Evolutionary conservation across 2,888 invertebrate genomes (phyloP).

Genomic region (Melieria omissa): DNA sequence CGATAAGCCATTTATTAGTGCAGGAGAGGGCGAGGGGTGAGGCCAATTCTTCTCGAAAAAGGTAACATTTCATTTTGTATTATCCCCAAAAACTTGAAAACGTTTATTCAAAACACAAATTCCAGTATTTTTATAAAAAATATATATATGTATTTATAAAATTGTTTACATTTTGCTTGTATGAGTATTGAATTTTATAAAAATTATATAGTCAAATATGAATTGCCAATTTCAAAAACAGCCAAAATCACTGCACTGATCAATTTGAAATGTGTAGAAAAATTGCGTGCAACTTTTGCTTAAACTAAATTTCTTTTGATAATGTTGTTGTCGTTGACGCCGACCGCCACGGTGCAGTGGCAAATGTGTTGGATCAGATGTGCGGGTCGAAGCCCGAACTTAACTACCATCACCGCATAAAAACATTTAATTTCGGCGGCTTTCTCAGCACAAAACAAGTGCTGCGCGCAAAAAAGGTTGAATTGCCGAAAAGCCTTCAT

Average conservation of each 20-base stretch:
- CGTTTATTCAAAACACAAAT: conserved; percentile 36
- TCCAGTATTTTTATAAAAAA: conserved; percentile 27
- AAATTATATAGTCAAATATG: background rate
- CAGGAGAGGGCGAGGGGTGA: too few relatives aligned
- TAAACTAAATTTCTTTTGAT: background rate
- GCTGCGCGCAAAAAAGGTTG: too few relatives aligned
- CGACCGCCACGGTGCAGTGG: too few relatives aligned
- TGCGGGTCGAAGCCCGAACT: too few relatives aligned
- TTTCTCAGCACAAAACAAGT: too few relatives aligned
- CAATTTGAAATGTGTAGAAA: background rate
- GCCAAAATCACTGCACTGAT: conserved; percentile 18
- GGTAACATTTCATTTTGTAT: conserved; percentile 39
- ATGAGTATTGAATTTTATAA: conserved; percentile 36
- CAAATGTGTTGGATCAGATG: too few relatives aligned
- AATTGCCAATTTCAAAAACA: conserved; percentile 12
- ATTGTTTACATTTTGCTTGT: conserved; percentile 26
- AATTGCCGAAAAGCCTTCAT: too few relatives aligned
- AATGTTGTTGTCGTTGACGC: too few relatives aligned
- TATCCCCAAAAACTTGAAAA: conserved; percentile 39
- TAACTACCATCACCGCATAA: too few relatives aligned
- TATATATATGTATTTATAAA: conserved; percentile 43
- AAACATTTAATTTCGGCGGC: too few relatives aligned
- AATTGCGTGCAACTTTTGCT: background rate
- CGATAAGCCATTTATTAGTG: too few relatives aligned
- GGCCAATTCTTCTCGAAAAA: too few relatives aligned